A percentile compares a stretch with the other conserved stretches of the same genome.
Evolutionary conservation across 2,113 vertebrate genomes (phyloP).

Genomic region (Amphiprion ocellaris): DNA sequence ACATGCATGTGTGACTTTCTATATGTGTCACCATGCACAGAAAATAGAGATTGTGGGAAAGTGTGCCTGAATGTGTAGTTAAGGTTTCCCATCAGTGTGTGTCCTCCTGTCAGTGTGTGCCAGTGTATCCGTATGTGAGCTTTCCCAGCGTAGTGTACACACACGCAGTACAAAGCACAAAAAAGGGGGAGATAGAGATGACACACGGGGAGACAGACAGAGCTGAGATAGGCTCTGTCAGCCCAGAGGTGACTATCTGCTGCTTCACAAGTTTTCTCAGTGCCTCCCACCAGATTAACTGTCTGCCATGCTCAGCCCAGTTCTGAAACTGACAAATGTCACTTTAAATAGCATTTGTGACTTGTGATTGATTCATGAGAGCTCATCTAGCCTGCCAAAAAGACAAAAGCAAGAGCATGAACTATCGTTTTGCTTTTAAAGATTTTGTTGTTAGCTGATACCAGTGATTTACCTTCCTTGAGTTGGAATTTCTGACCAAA

Average conservation of each 20-base stretch:
- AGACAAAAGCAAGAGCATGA: conserved; percentile 19
- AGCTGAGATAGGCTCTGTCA: conserved; percentile 64
- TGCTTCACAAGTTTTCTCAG: conserved; percentile 45
- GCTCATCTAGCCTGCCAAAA: conserved; percentile 27
- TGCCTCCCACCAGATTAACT: conserved; percentile 59
- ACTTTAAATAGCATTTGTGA: conserved; percentile 42
- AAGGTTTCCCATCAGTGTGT: background rate
- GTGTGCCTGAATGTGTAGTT: conserved; percentile 4
- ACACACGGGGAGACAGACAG: conserved; percentile 53
- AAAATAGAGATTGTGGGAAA: background rate
- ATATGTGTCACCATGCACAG: background rate
- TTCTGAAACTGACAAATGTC: conserved; percentile 65
- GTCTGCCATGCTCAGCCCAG: conserved; percentile 43
- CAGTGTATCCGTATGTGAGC: conserved; percentile 10
- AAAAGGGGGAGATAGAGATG: conserved; percentile 38
- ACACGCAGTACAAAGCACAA: conserved; percentile 23
- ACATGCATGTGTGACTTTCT: background rate
- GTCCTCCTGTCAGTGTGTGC: conserved; percentile 8
- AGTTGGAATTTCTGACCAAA: background rate
- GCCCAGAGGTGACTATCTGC: conserved; percentile 61
- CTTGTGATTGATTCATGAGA: conserved; percentile 45
- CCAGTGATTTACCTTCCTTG: background rate
- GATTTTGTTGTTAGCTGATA: background rate
- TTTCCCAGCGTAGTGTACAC: conserved; percentile 16
- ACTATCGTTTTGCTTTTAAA: background rate